Percentiles rank a stretch among this genome's conserved stretches.
Evolutionary conservation across 1,140 invertebrate species (phyloP).

Genomic region (Drosophila sproati): DNA sequence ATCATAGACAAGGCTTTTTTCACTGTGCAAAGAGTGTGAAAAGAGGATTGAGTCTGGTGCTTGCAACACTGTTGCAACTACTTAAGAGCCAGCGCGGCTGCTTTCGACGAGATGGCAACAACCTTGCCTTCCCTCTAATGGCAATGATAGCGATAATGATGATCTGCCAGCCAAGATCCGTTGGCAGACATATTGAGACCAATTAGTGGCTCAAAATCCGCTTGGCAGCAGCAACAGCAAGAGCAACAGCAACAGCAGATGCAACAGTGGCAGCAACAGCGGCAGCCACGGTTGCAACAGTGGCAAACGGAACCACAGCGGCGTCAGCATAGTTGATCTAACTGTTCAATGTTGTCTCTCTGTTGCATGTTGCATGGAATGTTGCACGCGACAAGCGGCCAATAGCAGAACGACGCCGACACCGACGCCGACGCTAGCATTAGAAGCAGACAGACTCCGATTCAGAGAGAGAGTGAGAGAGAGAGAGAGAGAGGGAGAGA

Average conservation of each 20-base stretch:
- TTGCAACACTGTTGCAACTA: conserved; percentile 71
- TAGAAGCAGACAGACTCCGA: conserved; percentile 1
- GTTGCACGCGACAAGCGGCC: conserved; percentile 69
- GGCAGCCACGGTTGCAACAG: conserved; percentile 23
- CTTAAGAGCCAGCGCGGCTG: conserved; percentile 55
- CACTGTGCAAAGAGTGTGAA: not conserved
- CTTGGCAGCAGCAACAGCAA: conserved; percentile 76
- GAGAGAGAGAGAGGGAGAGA: conserved; percentile 6
- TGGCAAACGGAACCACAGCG: conserved; percentile 78
- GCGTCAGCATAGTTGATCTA: conserved; percentile 59
- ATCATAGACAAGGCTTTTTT: not conserved
- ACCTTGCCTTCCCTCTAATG: conserved; percentile 50
- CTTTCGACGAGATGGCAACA: conserved; percentile 63
- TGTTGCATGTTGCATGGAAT: conserved; percentile 63
- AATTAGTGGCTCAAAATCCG: conserved; percentile 82
- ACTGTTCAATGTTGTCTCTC: conserved; percentile 58
- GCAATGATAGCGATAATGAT: conserved; percentile 23
- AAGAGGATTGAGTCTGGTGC: not conserved
- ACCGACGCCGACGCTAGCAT: conserved; percentile 20
- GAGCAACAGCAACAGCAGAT: conserved; percentile 67
- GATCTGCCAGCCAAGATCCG: conserved; percentile 27
- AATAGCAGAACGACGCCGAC: conserved; percentile 11
- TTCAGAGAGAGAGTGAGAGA: conserved; percentile 3
- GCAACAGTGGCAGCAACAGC: conserved; percentile 75
- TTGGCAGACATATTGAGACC: conserved; percentile 78